phyloP scores from a whole-genome alignment of 1,140 invertebrate species.

The Drosophila murphyi region DNA sequence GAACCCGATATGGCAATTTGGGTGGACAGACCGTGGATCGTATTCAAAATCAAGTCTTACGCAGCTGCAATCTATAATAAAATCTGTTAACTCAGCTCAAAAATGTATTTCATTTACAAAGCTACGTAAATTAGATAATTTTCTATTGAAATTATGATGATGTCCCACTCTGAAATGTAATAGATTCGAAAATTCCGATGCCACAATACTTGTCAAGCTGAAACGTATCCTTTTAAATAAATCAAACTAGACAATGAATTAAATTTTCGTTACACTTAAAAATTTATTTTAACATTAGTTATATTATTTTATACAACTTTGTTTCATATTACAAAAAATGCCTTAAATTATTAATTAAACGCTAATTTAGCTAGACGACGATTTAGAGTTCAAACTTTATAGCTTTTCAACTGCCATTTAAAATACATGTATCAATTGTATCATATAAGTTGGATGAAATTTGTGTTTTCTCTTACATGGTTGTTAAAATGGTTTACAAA shows the following conservation, averaged over 20 bases:
- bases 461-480: slow-evolving; percentile 18
- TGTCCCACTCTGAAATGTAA: too few species aligned
- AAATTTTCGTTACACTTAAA: slow-evolving; percentile 63
- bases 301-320: slow-evolving; percentile 74
- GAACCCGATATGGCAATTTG: too few species aligned
- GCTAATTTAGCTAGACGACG: slow-evolving; percentile 73
- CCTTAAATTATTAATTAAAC: slow-evolving; percentile 63
- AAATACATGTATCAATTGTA: slow-evolving; percentile 47
- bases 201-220: not conserved
- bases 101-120: too few species aligned
- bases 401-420: slow-evolving; percentile 50
- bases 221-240: not conserved
- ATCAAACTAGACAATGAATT: not conserved
- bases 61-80: too few species aligned
- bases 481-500: slow-evolving; percentile 40
- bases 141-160: too few species aligned
- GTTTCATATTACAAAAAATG: slow-evolving; percentile 69
- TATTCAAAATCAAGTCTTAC: too few species aligned
- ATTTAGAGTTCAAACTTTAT: slow-evolving; percentile 44
- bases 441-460: slow-evolving; percentile 29
- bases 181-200: too few species aligned
- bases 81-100: too few species aligned
- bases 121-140: too few species aligned
- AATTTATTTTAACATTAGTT: slow-evolving; percentile 81
- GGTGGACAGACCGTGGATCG: too few species aligned